Base-by-base conservation (phyloP, 1,140 invertebrate species). In the Spodoptera litura region DNA sequence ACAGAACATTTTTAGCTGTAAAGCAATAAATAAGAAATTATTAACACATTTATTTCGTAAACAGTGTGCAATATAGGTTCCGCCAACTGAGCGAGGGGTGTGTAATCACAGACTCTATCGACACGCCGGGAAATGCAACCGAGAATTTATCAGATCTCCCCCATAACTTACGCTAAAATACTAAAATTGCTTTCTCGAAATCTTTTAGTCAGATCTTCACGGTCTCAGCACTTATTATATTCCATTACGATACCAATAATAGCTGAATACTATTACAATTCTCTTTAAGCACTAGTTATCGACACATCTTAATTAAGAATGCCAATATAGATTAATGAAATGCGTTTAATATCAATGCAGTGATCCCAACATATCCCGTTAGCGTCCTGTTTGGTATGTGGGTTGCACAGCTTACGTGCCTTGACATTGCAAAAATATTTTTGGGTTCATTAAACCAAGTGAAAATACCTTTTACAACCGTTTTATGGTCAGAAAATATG, bases 181-280 rank as follows among this genome's bases (percentile, higher is more conserved):
- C 91, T 92, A 94, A 94, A 94, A 94, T 94, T 93, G 89, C 90
- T 89, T 90, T 90, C 86, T 83, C 86, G 87, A 92, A 93, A 93
- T 94, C 91, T 92, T 88, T 88, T 84, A 88, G 84, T 85, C 83
- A 88, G 89, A 94, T 94, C 93, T 94, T 94, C 91, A 91, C 90
- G 93, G 91, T 93, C 88, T 85, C 84, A 80, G 79, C 82, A 86
- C 87, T 92, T 93, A 93, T 94, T 91, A 94, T 93, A 91, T 91
- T 92, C 90, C 90, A 91, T 93, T 93, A 93, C 87, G 88, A 92
- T 88, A 89, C 87, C 86, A 91, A 88, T 90, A 90, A 88, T 87
- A 89, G 88, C 80, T 89, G 87, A 92, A 91, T 91, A 92, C 89
- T 92, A 93, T 91, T 89, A 92, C 88, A 82, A 90, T 89, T 92